Conservation (phyloP, 2,797 vertebrate genomes). For the Poeciliopsis turneri region DNA sequence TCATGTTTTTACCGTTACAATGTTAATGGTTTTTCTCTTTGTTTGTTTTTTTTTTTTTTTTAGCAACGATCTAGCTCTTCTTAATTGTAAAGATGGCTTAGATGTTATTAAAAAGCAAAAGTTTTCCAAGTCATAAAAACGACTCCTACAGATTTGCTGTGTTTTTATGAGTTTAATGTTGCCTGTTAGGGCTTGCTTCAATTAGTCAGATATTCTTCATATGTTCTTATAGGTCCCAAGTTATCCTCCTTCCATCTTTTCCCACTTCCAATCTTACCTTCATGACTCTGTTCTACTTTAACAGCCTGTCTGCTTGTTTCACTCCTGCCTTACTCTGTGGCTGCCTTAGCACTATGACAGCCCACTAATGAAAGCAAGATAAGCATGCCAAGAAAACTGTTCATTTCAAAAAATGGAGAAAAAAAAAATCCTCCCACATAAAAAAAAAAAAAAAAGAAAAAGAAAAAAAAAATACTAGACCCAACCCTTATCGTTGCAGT, state of each 20-base stretch:
- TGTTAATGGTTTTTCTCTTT: neutral
- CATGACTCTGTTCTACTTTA: conserved; percentile 49
- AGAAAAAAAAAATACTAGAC: conserved; percentile 55
- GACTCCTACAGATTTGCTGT: neutral
- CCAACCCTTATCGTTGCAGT: conserved; percentile 69
- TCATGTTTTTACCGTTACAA: neutral
- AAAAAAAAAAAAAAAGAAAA: conserved; percentile 44
- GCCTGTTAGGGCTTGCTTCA: conserved; percentile 10
- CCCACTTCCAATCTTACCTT: conserved; percentile 49
- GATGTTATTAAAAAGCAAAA: conserved; percentile 15
- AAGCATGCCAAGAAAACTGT: conserved; percentile 75
- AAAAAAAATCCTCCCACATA: conserved; percentile 55
- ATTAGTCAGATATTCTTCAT: conserved; percentile 24
- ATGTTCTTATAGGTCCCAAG: conserved; percentile 16
- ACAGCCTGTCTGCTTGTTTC: conserved; percentile 60
- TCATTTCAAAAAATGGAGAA: conserved; percentile 75
- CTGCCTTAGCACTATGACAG: conserved; percentile 71
- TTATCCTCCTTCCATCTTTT: conserved; percentile 24
- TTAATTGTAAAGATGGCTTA: conserved; percentile 8
- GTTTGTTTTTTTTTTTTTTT: too few species aligned
- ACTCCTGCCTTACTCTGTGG: conserved; percentile 54
- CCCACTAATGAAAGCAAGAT: conserved; percentile 80
- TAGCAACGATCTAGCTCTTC: neutral
- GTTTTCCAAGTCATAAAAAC: conserved; percentile 3
- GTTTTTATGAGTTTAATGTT: neutral